Conservation (phyloP, 2,888 invertebrate genomes). For the Nipponacmea schrenckii region DNA sequence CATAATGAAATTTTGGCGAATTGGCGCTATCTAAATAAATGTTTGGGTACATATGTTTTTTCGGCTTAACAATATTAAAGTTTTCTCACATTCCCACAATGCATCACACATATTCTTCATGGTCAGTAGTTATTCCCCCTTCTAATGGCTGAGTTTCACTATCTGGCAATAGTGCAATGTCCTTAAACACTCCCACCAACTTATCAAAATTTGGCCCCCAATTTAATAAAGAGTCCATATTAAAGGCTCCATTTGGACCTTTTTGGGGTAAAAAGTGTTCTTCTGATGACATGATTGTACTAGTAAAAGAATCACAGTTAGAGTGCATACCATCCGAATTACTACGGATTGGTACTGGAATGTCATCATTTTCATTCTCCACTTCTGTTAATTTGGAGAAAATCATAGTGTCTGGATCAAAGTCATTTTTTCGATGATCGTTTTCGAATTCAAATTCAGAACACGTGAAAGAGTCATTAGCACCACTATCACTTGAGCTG, state of each 20-base stretch:
- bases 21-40: neutral
- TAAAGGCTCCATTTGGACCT: constrained; percentile 77
- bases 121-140: constrained; percentile 31
- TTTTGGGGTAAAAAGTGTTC: constrained; percentile 70
- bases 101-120: constrained; percentile 57
- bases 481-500: constrained; percentile 84
- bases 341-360: constrained; percentile 36
- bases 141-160: constrained; percentile 43
- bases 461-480: constrained; percentile 96
- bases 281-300: constrained; percentile 87
- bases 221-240: constrained; percentile 93
- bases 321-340: constrained; percentile 92
- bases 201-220: constrained; percentile 97
- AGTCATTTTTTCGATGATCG: constrained; percentile 61
- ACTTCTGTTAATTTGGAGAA: constrained; percentile 71
- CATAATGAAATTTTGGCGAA: too few species aligned
- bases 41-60: neutral
- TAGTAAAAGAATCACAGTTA: constrained; percentile 86
- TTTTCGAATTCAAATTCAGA: constrained; percentile 98
- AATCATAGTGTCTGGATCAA: constrained; percentile 71
- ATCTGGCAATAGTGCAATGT: constrained; percentile 94
- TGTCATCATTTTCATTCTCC: constrained; percentile 58
- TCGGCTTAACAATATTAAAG: neutral
- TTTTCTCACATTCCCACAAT: neutral
- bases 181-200: constrained; percentile 94